Evolutionary conservation across 2,797 vertebrate species (phyloP).

Genomic region (Garrulus glandarius): DNA sequence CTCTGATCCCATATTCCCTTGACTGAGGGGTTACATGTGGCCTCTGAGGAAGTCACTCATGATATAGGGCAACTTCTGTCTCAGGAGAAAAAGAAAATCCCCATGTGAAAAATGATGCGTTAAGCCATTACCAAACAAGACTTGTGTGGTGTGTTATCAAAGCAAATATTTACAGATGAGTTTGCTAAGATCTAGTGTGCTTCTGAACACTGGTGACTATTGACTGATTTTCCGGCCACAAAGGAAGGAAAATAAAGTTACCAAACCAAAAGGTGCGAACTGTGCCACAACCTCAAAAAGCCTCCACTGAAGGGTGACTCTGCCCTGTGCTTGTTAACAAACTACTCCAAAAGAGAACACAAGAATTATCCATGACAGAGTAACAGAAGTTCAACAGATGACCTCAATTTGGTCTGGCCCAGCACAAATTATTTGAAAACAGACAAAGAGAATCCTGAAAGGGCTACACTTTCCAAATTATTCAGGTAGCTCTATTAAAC

Average conservation of each 20-base stretch:
- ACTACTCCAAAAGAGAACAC: neutral
- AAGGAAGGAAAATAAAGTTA: neutral
- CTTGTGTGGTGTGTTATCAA: neutral
- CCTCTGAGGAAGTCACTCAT: neutral
- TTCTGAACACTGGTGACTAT: neutral
- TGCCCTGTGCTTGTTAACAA: neutral
- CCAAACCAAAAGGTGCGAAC: neutral
- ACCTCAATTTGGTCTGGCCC: neutral
- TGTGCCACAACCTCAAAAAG: neutral
- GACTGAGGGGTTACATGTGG: neutral
- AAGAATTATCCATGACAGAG: neutral
- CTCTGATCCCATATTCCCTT: neutral
- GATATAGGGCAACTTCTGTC: neutral
- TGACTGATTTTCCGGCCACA: neutral
- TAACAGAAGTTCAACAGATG: neutral
- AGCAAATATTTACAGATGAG: neutral
- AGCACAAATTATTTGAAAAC: neutral
- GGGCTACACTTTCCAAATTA: neutral
- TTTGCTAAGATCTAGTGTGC: neutral
- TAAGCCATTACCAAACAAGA: constrained; percentile 1
- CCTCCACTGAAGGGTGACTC: neutral
- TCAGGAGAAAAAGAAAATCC: neutral
- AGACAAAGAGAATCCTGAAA: neutral
- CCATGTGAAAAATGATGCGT: neutral
- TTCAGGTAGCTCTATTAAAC: neutral